Conservation (phyloP, 2,797 vertebrate genomes). For the Gallinago solitaria region DNA sequence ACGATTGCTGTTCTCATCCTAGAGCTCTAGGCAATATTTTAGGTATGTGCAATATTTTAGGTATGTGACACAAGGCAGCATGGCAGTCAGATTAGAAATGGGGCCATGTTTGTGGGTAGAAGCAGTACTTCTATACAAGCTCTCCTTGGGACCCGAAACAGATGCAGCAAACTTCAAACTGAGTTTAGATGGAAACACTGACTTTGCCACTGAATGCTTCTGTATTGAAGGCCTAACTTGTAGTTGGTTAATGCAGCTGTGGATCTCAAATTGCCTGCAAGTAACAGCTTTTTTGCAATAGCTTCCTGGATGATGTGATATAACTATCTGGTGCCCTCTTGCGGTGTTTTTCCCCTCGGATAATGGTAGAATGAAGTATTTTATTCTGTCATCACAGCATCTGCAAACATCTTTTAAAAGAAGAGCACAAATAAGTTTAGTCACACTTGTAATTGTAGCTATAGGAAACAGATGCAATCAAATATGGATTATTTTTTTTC, state of each 20-base stretch:
- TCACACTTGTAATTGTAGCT: not conserved
- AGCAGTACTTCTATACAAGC: not conserved
- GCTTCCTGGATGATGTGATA: not conserved
- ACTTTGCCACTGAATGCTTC: not conserved
- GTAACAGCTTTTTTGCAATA: not conserved
- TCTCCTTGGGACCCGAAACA: not conserved
- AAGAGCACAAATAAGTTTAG: not conserved
- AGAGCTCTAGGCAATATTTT: not conserved
- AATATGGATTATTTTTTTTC: not conserved
- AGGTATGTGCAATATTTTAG: not conserved
- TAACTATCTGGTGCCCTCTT: conserved; percentile 23
- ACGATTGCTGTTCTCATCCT: not conserved
- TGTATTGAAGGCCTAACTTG: not conserved
- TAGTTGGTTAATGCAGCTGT: not conserved
- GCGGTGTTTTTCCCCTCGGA: not conserved
- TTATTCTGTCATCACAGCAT: not conserved
- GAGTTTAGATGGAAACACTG: not conserved
- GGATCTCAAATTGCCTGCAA: not conserved
- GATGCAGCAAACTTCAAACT: not conserved
- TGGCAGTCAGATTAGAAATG: not conserved
- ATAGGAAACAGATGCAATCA: not conserved
- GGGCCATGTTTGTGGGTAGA: not conserved
- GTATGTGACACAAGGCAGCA: not conserved
- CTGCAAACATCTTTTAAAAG: not conserved
- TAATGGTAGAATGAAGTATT: not conserved